A percentile compares a stretch with the other conserved stretches of the same genome.
These are phyloP conservation scores for Coenobita brevimanus DNA, from an alignment of 1,140 invertebrate genomes.

Conservation along the genomic window DNA sequence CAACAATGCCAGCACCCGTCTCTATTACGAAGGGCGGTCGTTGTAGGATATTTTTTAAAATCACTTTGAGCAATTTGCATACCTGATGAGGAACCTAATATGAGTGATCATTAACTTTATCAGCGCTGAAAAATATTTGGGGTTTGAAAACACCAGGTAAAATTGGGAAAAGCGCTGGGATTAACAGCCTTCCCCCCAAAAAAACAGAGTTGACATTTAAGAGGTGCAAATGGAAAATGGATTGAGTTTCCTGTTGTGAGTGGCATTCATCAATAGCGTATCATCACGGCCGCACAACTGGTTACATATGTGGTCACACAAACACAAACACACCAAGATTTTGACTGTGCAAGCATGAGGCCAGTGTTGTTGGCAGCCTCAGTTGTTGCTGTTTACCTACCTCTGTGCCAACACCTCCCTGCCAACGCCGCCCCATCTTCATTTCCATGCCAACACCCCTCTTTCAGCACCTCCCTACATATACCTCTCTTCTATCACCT, in stretches of 20 bases:
- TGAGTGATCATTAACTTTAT: constrained; percentile 65
- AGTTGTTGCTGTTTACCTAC: too few species aligned
- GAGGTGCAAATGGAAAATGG: constrained; percentile 36
- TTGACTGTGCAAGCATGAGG: too few species aligned
- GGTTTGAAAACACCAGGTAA: constrained; percentile 59
- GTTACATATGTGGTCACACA: constrained; percentile 41
- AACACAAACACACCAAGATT: constrained; percentile 4
- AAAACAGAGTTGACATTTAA: constrained; percentile 49
- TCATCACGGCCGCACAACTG: not conserved
- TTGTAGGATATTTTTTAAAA: constrained; percentile 70
- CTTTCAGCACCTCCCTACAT: too few species aligned
- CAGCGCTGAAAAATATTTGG: constrained; percentile 52
- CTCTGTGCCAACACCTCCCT: too few species aligned
- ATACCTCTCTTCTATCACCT: too few species aligned
- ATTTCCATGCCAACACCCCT: too few species aligned
- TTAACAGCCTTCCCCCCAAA: constrained; percentile 37
- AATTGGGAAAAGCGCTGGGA: constrained; percentile 31
- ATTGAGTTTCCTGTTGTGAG: constrained; percentile 24
- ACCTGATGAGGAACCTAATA: constrained; percentile 68
- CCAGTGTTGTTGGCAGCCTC: too few species aligned
- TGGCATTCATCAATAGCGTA: not conserved
- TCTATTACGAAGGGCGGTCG: constrained; percentile 68
- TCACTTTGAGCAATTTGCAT: constrained; percentile 70
- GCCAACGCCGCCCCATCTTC: too few species aligned
- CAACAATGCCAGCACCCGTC: constrained; percentile 64